These are phyloP conservation scores for Eupsittula cactorum DNA, from an alignment of 2,113 vertebrate genomes.

Conservation along the genomic window DNA sequence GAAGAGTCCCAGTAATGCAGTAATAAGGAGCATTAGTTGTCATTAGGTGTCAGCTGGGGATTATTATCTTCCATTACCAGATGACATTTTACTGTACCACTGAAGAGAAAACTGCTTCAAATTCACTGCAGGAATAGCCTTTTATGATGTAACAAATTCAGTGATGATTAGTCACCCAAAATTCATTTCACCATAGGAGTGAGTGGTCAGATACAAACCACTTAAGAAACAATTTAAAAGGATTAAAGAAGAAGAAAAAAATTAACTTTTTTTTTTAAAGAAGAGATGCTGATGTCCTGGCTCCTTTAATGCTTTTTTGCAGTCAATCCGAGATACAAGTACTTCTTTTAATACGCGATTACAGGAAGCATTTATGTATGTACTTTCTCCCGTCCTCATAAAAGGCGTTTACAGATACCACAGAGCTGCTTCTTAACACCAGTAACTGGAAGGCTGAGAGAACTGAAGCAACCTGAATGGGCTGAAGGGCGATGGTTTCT, in stretches of 20 bases:
- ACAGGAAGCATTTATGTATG: not conserved
- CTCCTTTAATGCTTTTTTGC: not conserved
- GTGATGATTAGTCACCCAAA: not conserved
- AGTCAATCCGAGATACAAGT: not conserved
- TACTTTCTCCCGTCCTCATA: not conserved
- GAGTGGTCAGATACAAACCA: not conserved
- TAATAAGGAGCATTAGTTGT: not conserved
- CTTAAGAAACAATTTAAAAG: not conserved
- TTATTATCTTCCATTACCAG: not conserved
- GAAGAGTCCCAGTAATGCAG: not conserved
- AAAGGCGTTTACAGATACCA: not conserved
- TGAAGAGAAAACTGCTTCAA: not conserved
- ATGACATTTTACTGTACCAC: not conserved
- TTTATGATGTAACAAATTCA: not conserved
- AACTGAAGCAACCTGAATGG: not conserved
- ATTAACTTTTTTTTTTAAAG: rapidly evolving
- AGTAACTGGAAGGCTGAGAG: not conserved
- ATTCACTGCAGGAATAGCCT: not conserved
- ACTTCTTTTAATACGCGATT: not conserved
- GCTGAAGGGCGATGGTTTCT: not conserved
- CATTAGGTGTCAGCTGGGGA: not conserved
- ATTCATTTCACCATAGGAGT: rapidly evolving
- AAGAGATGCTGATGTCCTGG: not conserved
- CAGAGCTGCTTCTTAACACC: not conserved
- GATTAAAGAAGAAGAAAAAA: not conserved